Conservation (phyloP, 1,140 invertebrate genomes). For the Orchestia grillus region DNA sequence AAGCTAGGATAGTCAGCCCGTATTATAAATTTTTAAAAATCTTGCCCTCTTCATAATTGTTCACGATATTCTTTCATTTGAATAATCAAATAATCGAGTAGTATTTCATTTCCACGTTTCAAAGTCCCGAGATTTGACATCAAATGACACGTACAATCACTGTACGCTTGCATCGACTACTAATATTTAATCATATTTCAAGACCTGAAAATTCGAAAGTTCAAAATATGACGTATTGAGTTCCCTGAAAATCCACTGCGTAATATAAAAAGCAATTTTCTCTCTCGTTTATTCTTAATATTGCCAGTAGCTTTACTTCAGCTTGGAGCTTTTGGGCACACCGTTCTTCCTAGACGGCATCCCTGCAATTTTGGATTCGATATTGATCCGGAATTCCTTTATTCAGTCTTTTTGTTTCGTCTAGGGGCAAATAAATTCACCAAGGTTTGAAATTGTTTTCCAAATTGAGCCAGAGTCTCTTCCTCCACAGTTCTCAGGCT, state of each 20-base stretch:
- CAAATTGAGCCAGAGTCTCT: background rate
- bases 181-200: background rate
- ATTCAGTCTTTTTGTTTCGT: conserved; percentile 25
- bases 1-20: background rate
- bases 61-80: background rate
- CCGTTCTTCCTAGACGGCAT: background rate
- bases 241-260: background rate
- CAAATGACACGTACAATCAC: background rate
- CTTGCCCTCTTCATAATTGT: background rate
- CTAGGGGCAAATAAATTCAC: conserved; percentile 22
- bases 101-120: background rate
- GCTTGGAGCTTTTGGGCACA: background rate
- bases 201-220: background rate
- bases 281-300: background rate
- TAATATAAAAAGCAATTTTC: background rate
- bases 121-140: background rate
- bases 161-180: background rate
- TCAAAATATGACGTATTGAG: background rate
- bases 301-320: background rate
- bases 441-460: background rate
- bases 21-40: background rate
- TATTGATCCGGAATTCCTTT: conserved; percentile 51
- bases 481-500: background rate
- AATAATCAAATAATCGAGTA: background rate
- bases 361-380: background rate